phyloP scores from a whole-genome alignment of 2,797 vertebrate genomes.

The Gobio occitaniae region DNA sequence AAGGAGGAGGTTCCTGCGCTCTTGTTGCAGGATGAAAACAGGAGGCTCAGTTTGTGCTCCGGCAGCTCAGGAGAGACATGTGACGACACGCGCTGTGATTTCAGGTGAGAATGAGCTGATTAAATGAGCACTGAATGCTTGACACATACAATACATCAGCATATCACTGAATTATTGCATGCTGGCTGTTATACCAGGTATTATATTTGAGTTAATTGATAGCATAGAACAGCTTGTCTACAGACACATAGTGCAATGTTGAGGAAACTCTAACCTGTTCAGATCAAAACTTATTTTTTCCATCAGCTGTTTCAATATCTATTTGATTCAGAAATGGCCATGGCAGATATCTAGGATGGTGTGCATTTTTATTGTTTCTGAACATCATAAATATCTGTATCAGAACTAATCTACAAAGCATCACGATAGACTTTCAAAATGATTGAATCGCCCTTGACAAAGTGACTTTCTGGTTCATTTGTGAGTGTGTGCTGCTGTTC shows the following conservation, averaged over 20 bases:
- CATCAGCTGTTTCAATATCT: background rate
- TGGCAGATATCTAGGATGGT: background rate
- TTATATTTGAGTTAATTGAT: background rate
- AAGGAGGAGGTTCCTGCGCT: conserved; percentile 90
- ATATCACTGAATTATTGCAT: conserved; percentile 27
- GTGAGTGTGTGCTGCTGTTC: conserved; percentile 44
- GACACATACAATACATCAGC: conserved; percentile 42
- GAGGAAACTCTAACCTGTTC: background rate
- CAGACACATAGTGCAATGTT: background rate
- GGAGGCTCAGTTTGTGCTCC: conserved; percentile 70
- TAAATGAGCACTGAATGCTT: conserved; percentile 42
- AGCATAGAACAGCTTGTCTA: background rate
- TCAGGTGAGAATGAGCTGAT: conserved; percentile 71
- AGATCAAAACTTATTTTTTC: background rate
- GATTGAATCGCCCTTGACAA: background rate
- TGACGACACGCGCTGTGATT: conserved; percentile 67
- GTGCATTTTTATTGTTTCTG: background rate
- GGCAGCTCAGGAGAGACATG: conserved; percentile 69
- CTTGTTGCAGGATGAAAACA: conserved; percentile 68
- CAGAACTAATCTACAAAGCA: background rate
- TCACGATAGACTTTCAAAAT: background rate
- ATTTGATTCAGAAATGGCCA: background rate
- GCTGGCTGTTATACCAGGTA: background rate
- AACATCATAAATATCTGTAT: background rate
- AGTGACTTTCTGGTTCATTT: background rate